These are phyloP conservation scores for Oreocharis arfaki DNA, from an alignment of 2,113 vertebrate genomes.

Conservation along the genomic window DNA sequence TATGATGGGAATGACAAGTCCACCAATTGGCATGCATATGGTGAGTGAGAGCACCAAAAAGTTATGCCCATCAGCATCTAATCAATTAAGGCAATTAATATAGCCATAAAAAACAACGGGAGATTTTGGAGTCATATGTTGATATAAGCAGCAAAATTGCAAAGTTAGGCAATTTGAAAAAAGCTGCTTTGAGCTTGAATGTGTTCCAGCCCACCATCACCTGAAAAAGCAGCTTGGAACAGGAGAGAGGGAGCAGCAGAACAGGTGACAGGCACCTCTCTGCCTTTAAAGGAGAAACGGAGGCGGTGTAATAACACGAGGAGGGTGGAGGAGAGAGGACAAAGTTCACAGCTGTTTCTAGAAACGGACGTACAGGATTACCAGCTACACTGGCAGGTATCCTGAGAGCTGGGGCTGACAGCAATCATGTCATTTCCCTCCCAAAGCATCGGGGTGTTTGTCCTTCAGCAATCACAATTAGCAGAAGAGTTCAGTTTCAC, in stretches of 20 bases:
- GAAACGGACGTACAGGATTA: background rate
- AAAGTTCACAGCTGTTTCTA: background rate
- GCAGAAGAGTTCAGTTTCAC: background rate
- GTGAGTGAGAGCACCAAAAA: background rate
- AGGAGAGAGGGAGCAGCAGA: background rate
- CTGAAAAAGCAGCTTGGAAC: background rate
- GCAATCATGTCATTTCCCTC: background rate
- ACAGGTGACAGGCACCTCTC: background rate
- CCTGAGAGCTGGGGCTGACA: background rate
- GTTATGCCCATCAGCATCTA: background rate
- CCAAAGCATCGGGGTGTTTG: background rate
- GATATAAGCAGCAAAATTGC: background rate
- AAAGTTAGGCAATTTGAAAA: background rate
- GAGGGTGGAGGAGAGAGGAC: background rate
- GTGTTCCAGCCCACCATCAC: background rate
- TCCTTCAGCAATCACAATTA: background rate
- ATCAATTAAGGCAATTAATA: background rate
- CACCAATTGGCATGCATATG: background rate
- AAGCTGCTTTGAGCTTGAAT: background rate
- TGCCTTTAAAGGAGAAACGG: background rate
- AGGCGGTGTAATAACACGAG: accelerated
- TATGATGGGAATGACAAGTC: background rate
- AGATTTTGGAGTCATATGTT: background rate
- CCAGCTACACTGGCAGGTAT: background rate
- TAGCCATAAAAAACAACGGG: background rate